Evolutionary conservation across 2,797 vertebrate species (phyloP).

Genomic region (Pelochelys cantorii): DNA sequence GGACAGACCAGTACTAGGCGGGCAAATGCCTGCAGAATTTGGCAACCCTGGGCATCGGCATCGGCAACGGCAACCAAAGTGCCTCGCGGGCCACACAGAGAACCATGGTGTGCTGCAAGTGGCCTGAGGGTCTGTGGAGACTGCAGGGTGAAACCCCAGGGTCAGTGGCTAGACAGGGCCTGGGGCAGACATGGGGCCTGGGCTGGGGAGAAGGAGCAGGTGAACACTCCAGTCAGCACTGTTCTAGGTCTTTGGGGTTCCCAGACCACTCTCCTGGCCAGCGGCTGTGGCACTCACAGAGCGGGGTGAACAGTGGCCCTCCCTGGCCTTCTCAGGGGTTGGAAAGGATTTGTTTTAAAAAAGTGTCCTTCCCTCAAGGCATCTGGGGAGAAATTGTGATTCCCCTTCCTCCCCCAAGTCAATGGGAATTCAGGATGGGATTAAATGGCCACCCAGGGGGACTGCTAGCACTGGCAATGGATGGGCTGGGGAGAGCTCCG

Average conservation of each 20-base stretch:
- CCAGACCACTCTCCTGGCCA: rapidly evolving
- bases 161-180: no score
- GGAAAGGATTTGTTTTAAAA: neutral
- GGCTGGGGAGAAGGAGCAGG: neutral
- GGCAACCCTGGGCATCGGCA: no score
- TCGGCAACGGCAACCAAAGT: no score
- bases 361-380: neutral
- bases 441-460: neutral
- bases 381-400: neutral
- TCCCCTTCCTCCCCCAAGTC: neutral
- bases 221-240: neutral
- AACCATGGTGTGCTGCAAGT: no score
- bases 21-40: no score
- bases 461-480: rapidly evolving
- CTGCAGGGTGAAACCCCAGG: neutral
- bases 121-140: neutral
- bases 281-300: neutral
- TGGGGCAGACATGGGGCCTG: neutral
- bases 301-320: neutral
- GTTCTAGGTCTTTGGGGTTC: neutral
- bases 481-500: rapidly evolving
- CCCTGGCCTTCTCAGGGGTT: neutral
- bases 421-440: neutral
- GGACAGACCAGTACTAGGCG: no score
- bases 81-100: no score